phyloP scores from a whole-genome alignment of 2,113 vertebrate genomes.

The Ptychochromis oligacanthus region DNA sequence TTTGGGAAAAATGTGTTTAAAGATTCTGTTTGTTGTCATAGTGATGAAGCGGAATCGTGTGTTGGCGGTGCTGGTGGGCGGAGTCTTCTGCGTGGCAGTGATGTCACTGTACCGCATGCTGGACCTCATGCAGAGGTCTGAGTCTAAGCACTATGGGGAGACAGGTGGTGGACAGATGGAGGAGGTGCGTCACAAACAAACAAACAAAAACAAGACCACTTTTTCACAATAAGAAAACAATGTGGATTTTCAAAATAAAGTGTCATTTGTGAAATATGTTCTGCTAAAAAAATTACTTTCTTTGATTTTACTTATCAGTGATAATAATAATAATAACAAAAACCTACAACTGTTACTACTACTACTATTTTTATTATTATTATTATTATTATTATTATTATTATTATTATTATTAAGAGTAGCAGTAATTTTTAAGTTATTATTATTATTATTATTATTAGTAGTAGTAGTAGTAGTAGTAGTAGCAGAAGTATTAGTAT shows the following conservation, averaged over 20 bases:
- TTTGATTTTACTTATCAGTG: background rate
- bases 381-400: too few relatives aligned
- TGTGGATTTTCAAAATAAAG: background rate
- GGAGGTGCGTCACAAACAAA: background rate
- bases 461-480: too few relatives aligned
- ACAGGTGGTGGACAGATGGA: constrained; percentile 13
- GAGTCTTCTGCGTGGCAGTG: constrained; percentile 50
- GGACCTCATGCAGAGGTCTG: constrained; percentile 55
- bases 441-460: too few relatives aligned
- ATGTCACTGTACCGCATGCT: constrained; percentile 62
- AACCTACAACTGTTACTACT: too few relatives aligned
- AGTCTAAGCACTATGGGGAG: background rate
- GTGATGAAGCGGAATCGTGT: constrained; percentile 54
- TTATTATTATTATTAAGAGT: too few relatives aligned
- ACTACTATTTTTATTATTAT: too few relatives aligned
- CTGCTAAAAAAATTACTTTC: background rate
- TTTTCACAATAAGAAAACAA: background rate
- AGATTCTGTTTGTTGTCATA: background rate
- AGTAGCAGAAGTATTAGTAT: too few relatives aligned
- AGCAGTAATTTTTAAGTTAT: too few relatives aligned
- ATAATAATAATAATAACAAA: background rate
- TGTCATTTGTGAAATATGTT: too few relatives aligned
- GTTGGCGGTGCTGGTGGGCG: constrained; percentile 37
- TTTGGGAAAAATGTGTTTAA: background rate
- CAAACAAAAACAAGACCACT: too few relatives aligned